phyloP scores from a whole-genome alignment of 2,797 vertebrate species.

The Xenopus petersii region DNA sequence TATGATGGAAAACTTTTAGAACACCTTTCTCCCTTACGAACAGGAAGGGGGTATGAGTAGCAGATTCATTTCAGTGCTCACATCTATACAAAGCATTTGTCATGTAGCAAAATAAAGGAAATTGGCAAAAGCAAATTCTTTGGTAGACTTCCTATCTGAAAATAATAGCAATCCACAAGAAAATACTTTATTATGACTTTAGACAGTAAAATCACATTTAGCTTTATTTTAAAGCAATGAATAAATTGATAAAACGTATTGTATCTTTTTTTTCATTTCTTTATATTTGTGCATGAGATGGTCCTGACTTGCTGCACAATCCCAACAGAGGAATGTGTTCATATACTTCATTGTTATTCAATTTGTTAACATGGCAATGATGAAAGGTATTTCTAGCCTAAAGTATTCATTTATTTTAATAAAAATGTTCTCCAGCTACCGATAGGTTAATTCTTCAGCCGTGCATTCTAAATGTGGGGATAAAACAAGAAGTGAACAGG shows the following conservation, averaged over 20 bases:
- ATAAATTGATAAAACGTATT: constrained; percentile 19
- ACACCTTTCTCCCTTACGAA: constrained; percentile 54
- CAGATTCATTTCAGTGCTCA: constrained; percentile 37
- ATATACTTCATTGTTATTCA: constrained; percentile 59
- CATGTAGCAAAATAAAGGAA: constrained; percentile 53
- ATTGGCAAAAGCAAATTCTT: constrained; percentile 53
- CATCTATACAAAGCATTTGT: constrained; percentile 49
- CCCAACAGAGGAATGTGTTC: constrained; percentile 49
- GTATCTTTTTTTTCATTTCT: not conserved
- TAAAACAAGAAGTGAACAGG: constrained; percentile 34
- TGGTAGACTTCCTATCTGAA: constrained; percentile 48
- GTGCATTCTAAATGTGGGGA: constrained; percentile 24
- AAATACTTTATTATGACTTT: constrained; percentile 1
- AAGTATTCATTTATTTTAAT: constrained; percentile 64
- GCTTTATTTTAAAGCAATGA: constrained; percentile 49
- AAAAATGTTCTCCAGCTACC: constrained; percentile 57
- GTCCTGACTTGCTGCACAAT: constrained; percentile 47
- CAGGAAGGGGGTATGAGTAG: constrained; percentile 49
- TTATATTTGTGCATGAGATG: constrained; percentile 17
- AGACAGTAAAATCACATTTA: constrained; percentile 48
- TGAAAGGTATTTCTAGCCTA: constrained; percentile 53
- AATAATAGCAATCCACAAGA: constrained; percentile 44
- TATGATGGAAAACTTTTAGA: constrained; percentile 55
- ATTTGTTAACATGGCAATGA: constrained; percentile 60
- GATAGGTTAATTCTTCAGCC: constrained; percentile 55